phyloP scores from a whole-genome alignment of 2,797 vertebrate species.

The Cirrhinus mrigala region DNA sequence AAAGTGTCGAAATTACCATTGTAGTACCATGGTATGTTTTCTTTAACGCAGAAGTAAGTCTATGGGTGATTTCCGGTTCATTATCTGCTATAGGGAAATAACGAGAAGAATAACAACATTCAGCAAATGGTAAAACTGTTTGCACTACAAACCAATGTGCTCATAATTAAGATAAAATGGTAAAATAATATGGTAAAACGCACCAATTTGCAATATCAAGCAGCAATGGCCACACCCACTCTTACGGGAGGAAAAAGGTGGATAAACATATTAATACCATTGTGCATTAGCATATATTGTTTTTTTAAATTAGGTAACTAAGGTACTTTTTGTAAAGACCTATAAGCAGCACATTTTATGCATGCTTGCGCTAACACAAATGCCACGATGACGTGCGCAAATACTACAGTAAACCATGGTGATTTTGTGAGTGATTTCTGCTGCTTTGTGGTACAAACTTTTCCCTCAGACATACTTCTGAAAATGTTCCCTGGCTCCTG shows the following conservation, averaged over 20 bases:
- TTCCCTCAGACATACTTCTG: not conserved
- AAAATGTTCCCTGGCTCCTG: constrained; percentile 35
- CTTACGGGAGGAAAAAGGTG: too few relatives aligned
- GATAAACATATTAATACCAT: not conserved
- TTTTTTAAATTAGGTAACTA: not conserved
- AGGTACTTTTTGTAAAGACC: not conserved
- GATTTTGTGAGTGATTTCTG: constrained; percentile 3
- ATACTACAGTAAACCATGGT: not conserved
- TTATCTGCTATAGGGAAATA: too few relatives aligned
- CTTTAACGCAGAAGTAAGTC: too few relatives aligned
- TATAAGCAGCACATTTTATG: not conserved
- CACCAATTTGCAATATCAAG: too few relatives aligned
- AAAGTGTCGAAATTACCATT: not conserved
- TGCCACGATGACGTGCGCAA: not conserved
- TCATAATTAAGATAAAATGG: too few relatives aligned
- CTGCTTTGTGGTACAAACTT: constrained; percentile 8
- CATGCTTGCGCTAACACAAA: not conserved
- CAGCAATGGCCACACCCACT: too few relatives aligned
- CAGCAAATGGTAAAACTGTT: too few relatives aligned
- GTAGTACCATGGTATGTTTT: too few relatives aligned
- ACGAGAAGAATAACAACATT: too few relatives aligned
- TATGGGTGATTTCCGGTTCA: too few relatives aligned
- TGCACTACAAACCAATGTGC: too few relatives aligned
- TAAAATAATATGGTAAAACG: too few relatives aligned
- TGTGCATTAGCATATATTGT: not conserved